Base-by-base conservation (phyloP, 2,888 invertebrate genomes). In the Pristionchus mayeri region DNA sequence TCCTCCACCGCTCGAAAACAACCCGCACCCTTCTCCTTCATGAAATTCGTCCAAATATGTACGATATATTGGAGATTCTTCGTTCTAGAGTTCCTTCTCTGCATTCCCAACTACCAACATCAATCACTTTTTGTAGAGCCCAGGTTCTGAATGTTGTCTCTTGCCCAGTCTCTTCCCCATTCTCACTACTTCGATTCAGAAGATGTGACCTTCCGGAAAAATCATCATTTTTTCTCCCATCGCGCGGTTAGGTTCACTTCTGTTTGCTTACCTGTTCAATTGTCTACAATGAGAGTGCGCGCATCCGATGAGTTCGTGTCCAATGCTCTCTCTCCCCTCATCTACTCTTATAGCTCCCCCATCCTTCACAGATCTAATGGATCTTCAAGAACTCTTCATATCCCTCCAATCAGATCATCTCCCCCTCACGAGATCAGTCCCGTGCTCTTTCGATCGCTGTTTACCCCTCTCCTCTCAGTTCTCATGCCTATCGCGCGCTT, bases 191-290 rank as follows among this genome's bases (percentile, higher is more conserved):
- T n/a, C n/a, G 18, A 21, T n/a, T 34, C 4, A 6, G 16, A 34
- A 63, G 13, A 34, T 63, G 63, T 63, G 63, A 63, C 63, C 63
- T 63, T 34, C 34, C 34, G 63, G 63, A 63, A 63, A 30, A 34
- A 3, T 63, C 34, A 2, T 63, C 24, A 9, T 63, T 63, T 63
- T 63, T 63, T 27, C 4, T 6, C 21, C 34, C 18, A 9, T 18
- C 30, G 63, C 63, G 63, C 63, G 34, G 34, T 63, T 34, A 34
- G 63, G 63, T 63, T 71, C 71, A 71, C 24, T 21, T 44, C 71
- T 71, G 37, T 71, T 71, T 71, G 71, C 71, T 71, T 71, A 44
- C 71, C 37, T 44, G 71, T 71, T 71, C 71, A 63, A 63, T 63
- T 63, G 63, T 63, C 60, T 60, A 60, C 60, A 60, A 60, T 34